These are phyloP conservation scores for Leptodactylus fallax DNA, from an alignment of 2,797 vertebrate genomes.

Conservation along the genomic window DNA sequence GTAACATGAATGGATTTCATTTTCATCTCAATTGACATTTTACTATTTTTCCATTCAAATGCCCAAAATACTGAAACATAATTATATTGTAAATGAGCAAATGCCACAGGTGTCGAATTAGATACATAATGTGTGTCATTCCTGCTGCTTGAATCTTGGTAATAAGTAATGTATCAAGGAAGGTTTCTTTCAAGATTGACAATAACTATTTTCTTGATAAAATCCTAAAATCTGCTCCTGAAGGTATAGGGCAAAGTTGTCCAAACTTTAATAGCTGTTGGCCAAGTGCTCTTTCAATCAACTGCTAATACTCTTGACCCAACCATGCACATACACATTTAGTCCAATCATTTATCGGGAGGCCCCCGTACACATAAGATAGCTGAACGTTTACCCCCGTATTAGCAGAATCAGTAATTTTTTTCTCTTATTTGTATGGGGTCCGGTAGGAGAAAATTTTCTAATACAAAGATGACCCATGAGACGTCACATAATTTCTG, in stretches of 20 bases:
- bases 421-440: no score
- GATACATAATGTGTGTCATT: conserved; percentile 44
- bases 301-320: no score
- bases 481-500: no score
- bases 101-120: conserved; percentile 55
- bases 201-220: not conserved
- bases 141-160: not conserved
- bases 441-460: no score
- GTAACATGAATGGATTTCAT: conserved; percentile 63
- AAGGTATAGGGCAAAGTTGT: not conserved
- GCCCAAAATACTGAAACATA: conserved; percentile 49
- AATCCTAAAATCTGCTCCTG: not conserved
- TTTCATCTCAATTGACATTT: conserved; percentile 65
- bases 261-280: no score
- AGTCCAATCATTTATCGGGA: no score
- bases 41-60: conserved; percentile 57
- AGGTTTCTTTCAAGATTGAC: not conserved
- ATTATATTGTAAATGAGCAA: conserved; percentile 51
- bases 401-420: no score
- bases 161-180: not conserved
- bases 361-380: no score
- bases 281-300: no score
- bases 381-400: no score
- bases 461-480: no score
- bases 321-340: no score